Percentiles rank a stretch among this genome's conserved stretches.
Conservation (phyloP, 2,888 invertebrate genomes). For the Glaucopsyche alexis region DNA sequence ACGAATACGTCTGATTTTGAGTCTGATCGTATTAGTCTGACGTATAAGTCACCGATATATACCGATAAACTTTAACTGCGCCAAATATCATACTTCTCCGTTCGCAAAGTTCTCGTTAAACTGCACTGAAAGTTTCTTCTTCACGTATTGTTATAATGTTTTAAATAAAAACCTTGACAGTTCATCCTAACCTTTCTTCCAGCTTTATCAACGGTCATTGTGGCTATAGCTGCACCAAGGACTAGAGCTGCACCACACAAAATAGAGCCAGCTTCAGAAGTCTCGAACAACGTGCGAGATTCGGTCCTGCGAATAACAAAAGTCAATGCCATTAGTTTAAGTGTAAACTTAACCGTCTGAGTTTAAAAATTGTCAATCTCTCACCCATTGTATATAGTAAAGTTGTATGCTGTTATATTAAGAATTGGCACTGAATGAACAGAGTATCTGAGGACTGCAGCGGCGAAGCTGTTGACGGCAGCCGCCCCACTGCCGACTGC, state of each 20-base stretch:
- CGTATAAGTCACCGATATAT: no score
- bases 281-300: slow-evolving; percentile 54
- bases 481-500: slow-evolving; percentile 70
- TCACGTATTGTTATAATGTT: no score
- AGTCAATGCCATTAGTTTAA: not conserved
- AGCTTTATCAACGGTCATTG: slow-evolving; percentile 62
- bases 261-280: slow-evolving; percentile 66
- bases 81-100: no score
- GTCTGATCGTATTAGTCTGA: no score
- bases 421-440: slow-evolving; percentile 58
- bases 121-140: no score
- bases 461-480: slow-evolving; percentile 69
- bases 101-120: no score
- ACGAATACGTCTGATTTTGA: no score
- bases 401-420: slow-evolving; percentile 66
- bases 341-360: no score
- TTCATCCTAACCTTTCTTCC: slow-evolving; percentile 60
- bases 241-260: slow-evolving; percentile 67
- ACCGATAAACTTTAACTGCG: no score
- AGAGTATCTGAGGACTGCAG: slow-evolving; percentile 64
- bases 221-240: slow-evolving; percentile 67
- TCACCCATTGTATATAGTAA: slow-evolving; percentile 66
- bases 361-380: slow-evolving; percentile 21
- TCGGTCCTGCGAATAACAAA: slow-evolving; percentile 48
- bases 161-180: not conserved